Percentiles rank a stretch among this genome's conserved stretches.
Conservation (phyloP, 2,113 vertebrate species). For the Seriola quinqueradiata region DNA sequence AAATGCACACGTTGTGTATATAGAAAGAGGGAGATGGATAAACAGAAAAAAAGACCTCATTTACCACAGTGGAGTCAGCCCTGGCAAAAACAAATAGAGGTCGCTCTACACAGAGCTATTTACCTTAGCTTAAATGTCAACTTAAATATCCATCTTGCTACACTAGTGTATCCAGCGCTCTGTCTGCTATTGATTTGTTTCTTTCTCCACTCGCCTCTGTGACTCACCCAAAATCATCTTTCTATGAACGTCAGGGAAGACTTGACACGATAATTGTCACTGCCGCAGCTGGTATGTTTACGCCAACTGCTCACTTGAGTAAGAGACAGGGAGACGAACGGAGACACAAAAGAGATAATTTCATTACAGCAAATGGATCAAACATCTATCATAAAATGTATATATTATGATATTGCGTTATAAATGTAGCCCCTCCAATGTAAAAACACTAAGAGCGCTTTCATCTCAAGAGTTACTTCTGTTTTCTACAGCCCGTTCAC, state of each 20-base stretch:
- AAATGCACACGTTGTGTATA: constrained; percentile 20
- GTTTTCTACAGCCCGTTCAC: not conserved
- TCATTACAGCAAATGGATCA: constrained; percentile 16
- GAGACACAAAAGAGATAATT: constrained; percentile 23
- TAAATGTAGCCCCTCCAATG: accelerated
- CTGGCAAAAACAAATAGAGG: constrained; percentile 25
- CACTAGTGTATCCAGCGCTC: constrained; percentile 27
- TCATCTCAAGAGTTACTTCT: not conserved
- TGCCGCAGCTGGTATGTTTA: constrained; percentile 49
- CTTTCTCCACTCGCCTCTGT: constrained; percentile 36
- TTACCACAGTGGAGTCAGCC: constrained; percentile 28
- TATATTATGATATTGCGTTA: not conserved
- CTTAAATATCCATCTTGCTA: constrained; percentile 56
- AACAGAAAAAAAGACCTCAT: constrained; percentile 40
- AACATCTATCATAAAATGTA: not conserved
- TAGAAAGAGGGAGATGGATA: constrained; percentile 21
- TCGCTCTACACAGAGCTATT: constrained; percentile 49
- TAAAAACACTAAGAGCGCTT: not conserved
- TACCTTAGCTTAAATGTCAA: constrained; percentile 69
- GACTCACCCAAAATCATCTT: constrained; percentile 63
- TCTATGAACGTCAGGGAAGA: constrained; percentile 52
- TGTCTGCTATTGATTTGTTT: constrained; percentile 70
- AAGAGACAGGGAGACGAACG: constrained; percentile 20
- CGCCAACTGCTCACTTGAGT: constrained; percentile 58
- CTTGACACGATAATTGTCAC: constrained; percentile 54